Evolutionary conservation across 2,888 invertebrate genomes (phyloP).

Genomic region (Eupithecia vulgata): DNA sequence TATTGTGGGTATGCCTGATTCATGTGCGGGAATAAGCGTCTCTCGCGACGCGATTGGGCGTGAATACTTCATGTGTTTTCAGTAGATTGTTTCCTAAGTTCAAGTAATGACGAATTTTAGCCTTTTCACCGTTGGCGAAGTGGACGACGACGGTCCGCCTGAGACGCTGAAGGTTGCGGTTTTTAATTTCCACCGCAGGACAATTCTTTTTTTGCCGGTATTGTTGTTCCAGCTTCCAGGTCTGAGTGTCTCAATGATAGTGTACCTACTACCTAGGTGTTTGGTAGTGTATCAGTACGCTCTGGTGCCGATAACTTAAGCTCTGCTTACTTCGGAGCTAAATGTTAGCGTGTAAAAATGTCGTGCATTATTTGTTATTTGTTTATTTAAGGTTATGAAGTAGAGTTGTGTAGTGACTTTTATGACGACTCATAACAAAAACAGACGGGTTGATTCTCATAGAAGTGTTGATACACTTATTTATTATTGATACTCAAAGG

Average conservation of each 20-base stretch:
- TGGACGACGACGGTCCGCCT: not conserved
- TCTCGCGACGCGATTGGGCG: conserved; percentile 4
- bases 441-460: not conserved
- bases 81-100: not conserved
- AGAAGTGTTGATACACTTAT: not conserved
- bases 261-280: no score
- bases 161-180: not conserved
- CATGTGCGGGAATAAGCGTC: not conserved
- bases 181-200: not conserved
- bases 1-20: not conserved
- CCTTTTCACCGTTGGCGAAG: not conserved
- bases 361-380: not conserved
- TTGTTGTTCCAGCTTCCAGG: not conserved
- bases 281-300: not conserved
- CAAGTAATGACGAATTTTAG: not conserved
- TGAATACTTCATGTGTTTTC: conserved; percentile 5
- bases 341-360: not conserved
- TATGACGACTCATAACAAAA: not conserved
- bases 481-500: not conserved
- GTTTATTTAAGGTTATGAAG: not conserved
- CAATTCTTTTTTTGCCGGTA: not conserved
- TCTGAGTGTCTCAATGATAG: not conserved
- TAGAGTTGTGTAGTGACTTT: not conserved
- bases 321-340: not conserved
- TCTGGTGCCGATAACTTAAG: not conserved